Conservation (phyloP, 2,888 invertebrate genomes). For the Trachelus tabidus region DNA sequence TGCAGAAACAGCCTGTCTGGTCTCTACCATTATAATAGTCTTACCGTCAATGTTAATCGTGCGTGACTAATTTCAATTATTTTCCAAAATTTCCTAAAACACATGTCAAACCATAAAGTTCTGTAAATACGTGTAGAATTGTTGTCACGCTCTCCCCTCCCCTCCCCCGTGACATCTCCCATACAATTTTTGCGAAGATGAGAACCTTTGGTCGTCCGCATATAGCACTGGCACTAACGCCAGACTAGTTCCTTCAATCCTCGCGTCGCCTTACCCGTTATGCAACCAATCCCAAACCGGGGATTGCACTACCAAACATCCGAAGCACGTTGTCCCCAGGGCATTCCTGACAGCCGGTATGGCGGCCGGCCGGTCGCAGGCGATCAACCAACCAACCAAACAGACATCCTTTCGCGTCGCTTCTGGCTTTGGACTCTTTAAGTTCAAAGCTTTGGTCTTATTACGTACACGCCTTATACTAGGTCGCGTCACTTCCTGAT, state of each 20-base stretch:
- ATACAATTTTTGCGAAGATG: too few relatives aligned
- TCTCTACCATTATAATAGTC: not conserved
- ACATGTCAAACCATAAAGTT: too few relatives aligned
- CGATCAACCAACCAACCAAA: too few relatives aligned
- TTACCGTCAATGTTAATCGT: not conserved
- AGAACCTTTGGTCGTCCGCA: slow-evolving; percentile 43
- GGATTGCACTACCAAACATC: slow-evolving; percentile 60
- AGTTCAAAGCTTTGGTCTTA: not conserved
- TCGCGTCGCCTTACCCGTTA: slow-evolving; percentile 54
- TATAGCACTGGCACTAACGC: slow-evolving; percentile 53
- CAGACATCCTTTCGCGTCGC: slow-evolving; percentile 18
- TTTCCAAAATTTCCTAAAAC: not conserved
- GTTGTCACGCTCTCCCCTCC: too few relatives aligned
- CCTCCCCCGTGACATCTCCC: too few relatives aligned
- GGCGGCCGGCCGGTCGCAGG: slow-evolving; percentile 27
- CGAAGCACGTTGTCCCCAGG: slow-evolving; percentile 52
- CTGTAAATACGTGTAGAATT: too few relatives aligned
- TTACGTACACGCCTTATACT: too few relatives aligned
- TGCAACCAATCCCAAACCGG: slow-evolving; percentile 57
- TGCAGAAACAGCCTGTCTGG: too few relatives aligned
- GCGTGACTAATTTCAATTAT: not conserved
- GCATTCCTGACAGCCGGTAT: slow-evolving; percentile 52
- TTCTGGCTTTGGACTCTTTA: not conserved
- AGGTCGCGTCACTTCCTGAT: not conserved
- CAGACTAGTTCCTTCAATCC: slow-evolving; percentile 44